These are phyloP conservation scores for Microtus ochrogaster DNA, from an alignment of 2,113 vertebrate species.

Conservation along the genomic window DNA sequence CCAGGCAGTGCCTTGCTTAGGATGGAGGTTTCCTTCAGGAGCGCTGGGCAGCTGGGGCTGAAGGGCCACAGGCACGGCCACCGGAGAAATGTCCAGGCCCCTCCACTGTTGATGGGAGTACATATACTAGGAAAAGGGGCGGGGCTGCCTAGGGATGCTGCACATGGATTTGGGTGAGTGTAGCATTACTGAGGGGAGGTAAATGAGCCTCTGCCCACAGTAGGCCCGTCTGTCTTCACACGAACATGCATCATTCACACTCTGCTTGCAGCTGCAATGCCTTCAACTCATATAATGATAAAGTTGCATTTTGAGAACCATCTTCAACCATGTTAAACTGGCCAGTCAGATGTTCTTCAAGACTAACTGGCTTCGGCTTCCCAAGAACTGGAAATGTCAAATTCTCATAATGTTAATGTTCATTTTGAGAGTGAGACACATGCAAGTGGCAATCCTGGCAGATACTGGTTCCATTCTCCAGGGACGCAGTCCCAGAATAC, in stretches of 20 bases:
- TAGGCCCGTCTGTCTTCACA: not conserved
- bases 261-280: not conserved
- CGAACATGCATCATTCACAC: rapidly evolving
- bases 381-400: not conserved
- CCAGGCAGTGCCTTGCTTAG: constrained; percentile 78
- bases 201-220: not conserved
- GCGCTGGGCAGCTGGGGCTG: constrained; percentile 49
- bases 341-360: not conserved
- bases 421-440: too few species aligned
- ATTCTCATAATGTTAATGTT: not conserved
- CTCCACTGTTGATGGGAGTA: too few species aligned
- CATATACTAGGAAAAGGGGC: not conserved
- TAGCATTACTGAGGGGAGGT: not conserved
- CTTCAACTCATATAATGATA: not conserved
- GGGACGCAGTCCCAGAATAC: not conserved
- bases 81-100: not conserved
- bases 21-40: constrained; percentile 70
- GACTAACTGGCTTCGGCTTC: not conserved
- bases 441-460: not conserved
- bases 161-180: not conserved
- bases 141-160: not conserved
- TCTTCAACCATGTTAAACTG: not conserved
- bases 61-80: constrained; percentile 62
- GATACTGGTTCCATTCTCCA: rapidly evolving
- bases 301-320: not conserved